Base-by-base conservation (phyloP, 2,888 invertebrate genomes). In the Cremastobaeus sp. region DNA sequence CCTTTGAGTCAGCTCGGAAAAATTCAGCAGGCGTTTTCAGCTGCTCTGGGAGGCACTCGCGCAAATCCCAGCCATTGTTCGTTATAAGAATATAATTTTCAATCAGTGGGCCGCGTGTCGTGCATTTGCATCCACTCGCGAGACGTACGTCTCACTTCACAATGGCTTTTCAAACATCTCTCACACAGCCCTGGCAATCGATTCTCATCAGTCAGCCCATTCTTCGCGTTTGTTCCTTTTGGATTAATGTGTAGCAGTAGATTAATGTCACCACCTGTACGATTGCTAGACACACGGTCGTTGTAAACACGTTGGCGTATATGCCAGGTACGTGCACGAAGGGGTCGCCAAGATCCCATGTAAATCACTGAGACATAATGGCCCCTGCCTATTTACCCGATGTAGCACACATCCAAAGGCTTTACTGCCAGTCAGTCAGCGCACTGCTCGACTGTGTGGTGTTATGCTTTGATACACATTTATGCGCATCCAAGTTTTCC, bases 261-360 rank as follows among this genome's bases (percentile, higher is more conserved):
- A 59, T 64, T 50, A 74, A 68, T 60, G 50, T 64, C 52, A 39
- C 57, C 73, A 74, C 73, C 73, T 69, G 68, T 64, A 37, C 73
- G 68, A 74, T 69, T 57, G 43, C 52, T 43, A 30, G 18, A 73
- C 35, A 57, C 66, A 39, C 25, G 43, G 48, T 34, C 12, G 54
- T 32, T 43, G 54, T 47, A 54, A 65, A 47, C 45, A 55, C 54
- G 30, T 54, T 65, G 37, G 54, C 20, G 64, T 64, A 35, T 45
- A 25, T 47, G 21, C 21, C 34, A n/a, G 30, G 15, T 52, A 47
- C 54, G 43, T 54, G 47, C 50, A 65, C 32, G 20, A 69, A 77
- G 69, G 79, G 80, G 80, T 81, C 79, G 78, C 82, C 83, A 83
- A 82, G 82, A 84, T 83, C 80, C 78, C 82, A 81, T 83, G 83